A percentile compares a stretch with the other conserved stretches of the same genome.
Conservation (phyloP, 23 tunicate species). For the Diplosoma virens region DNA sequence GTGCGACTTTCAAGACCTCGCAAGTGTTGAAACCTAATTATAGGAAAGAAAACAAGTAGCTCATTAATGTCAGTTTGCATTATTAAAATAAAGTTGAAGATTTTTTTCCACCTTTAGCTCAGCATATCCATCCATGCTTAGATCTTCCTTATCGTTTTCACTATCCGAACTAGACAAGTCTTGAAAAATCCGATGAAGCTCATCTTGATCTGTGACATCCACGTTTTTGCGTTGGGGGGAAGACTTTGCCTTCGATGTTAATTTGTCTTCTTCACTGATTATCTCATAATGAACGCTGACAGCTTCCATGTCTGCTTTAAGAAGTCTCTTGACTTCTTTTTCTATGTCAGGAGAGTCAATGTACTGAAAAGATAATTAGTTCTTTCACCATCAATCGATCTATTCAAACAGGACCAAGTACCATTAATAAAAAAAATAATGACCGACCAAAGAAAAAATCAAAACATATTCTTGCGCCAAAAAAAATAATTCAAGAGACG, state of each 20-base stretch:
- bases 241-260: conserved; percentile 30
- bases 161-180: conserved; percentile 81
- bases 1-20: no score
- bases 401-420: no score
- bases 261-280: conserved; percentile 68
- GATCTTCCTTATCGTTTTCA: conserved; percentile 68
- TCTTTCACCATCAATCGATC: no score
- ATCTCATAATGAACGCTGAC: conserved; percentile 76
- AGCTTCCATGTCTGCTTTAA: conserved; percentile 93
- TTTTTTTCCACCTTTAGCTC: conserved; percentile 27
- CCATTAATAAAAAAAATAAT: no score
- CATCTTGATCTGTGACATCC: conserved; percentile 52
- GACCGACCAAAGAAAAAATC: no score
- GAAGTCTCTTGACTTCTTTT: conserved; percentile 88
- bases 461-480: no score
- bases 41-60: no score
- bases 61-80: no score
- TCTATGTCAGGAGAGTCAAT: conserved; percentile 92
- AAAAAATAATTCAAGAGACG: no score
- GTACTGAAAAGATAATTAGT: conserved; percentile 55
- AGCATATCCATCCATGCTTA: conserved; percentile 66
- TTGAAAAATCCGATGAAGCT: conserved; percentile 75
- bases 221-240: no score
- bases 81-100: no score
- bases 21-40: no score